These are phyloP conservation scores for Apamea crenata DNA, from an alignment of 2,888 invertebrate genomes.

Conservation along the genomic window DNA sequence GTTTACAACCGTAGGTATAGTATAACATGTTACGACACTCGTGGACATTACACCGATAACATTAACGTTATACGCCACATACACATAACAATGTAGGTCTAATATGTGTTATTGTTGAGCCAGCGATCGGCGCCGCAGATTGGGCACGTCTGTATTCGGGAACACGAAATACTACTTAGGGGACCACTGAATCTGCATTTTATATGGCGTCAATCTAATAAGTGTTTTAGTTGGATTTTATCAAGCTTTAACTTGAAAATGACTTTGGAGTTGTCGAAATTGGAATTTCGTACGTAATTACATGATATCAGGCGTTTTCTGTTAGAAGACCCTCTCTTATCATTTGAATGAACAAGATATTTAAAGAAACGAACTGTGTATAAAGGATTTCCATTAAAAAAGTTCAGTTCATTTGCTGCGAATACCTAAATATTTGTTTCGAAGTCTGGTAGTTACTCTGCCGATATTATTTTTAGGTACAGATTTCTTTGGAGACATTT, in stretches of 20 bases:
- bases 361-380: slow-evolving; percentile 6
- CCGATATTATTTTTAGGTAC: neutral
- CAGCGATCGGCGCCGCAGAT: slow-evolving; percentile 64
- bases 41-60: slow-evolving; percentile 29
- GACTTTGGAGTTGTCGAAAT: slow-evolving; percentile 29
- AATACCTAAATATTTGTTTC: slow-evolving; percentile 8
- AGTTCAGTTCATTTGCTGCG: slow-evolving; percentile 13
- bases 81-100: slow-evolving; percentile 27
- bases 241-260: slow-evolving; percentile 47
- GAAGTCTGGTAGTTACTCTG: neutral
- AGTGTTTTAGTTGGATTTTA: slow-evolving; percentile 54
- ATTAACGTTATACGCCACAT: slow-evolving; percentile 42
- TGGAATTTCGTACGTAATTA: slow-evolving; percentile 34
- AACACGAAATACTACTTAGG: slow-evolving; percentile 60
- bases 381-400: slow-evolving; percentile 22
- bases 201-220: slow-evolving; percentile 43
- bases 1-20: slow-evolving; percentile 23
- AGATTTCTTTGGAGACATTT: neutral
- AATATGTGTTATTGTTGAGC: slow-evolving; percentile 44
- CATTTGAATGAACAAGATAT: slow-evolving; percentile 15
- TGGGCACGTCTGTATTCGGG: slow-evolving; percentile 69
- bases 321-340: neutral
- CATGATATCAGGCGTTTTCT: slow-evolving; percentile 30
- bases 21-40: slow-evolving; percentile 35
- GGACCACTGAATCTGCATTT: slow-evolving; percentile 56